Percentiles rank a stretch among this genome's conserved stretches.
Evolutionary conservation across 1,140 invertebrate genomes (phyloP).

Genomic region (Caenorhabditis tropicalis): DNA sequence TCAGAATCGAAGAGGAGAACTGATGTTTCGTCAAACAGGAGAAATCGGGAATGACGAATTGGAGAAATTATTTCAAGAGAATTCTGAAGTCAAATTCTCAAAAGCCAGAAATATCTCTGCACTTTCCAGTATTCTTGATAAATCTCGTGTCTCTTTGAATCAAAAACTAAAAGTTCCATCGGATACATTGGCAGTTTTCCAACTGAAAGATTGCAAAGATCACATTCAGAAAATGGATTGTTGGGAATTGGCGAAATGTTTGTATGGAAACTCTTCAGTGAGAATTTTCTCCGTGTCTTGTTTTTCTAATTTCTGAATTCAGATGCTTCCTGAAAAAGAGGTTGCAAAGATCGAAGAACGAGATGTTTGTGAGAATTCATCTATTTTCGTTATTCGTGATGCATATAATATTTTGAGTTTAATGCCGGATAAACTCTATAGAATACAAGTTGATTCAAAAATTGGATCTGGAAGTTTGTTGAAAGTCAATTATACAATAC

Average conservation of each 20-base stretch:
- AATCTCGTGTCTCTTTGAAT: background rate
- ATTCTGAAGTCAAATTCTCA: background rate
- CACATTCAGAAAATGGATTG: conserved; percentile 20
- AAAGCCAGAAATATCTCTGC: background rate
- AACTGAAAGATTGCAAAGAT: background rate
- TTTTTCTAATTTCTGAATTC: background rate
- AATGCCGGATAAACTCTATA: background rate
- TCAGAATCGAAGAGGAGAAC: background rate
- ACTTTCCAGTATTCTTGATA: background rate
- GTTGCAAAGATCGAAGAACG: background rate
- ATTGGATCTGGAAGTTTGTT: background rate
- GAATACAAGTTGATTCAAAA: background rate
- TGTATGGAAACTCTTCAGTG: background rate
- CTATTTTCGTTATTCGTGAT: background rate
- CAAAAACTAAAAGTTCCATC: background rate
- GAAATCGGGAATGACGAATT: background rate
- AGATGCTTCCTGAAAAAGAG: conserved; percentile 23
- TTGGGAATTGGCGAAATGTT: conserved; percentile 24
- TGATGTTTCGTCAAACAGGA: background rate
- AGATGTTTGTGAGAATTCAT: conserved; percentile 30
- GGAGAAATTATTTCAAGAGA: background rate
- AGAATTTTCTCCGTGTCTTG: no score
- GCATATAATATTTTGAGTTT: conserved; percentile 10
- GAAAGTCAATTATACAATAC: background rate
- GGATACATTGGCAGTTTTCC: background rate